Evolutionary conservation across 2,888 invertebrate species (phyloP), one percentile per base, ranked within the genome.

Genomic region (Morpho achilles): DNA sequence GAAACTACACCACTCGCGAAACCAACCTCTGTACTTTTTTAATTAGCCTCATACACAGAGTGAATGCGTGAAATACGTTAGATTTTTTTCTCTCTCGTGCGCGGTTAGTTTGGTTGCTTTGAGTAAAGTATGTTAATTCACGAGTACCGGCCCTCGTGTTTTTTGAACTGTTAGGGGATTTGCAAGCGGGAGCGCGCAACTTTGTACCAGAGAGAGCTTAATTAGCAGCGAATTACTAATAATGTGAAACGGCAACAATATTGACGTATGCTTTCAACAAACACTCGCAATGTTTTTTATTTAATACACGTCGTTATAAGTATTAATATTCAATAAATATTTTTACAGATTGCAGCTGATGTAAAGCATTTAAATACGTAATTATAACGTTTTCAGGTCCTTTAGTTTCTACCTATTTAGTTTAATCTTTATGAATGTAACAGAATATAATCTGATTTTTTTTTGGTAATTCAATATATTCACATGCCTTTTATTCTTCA

Each of bases 51-150:
- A 87, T 89, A 85, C 83, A 84, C 74, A 70, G 76, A 79, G 73
- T 87, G 86, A 87, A 88, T 88, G 85, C 82, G 82, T 85, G 77
- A 81, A 85, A 81, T 82, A 82, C 79, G 84, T 85, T 82, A 84
- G 84, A 79, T 76, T 84, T 84, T 77, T 79, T 79, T 60, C 60
- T 77, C 77, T 77, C 70, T 72, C 77, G 70, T 78, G 74, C 74
- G 77, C 83, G 85, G 86, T 86, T 88, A 87, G 87, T 86, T 87
- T 84, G 82, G 77, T 79, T 73, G 84, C 87, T 89, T 87, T 88
- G 86, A 86, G 82, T 79, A 75, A 79, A 89, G 89, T 87, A 87
- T 84, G 88, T 86, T 88, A 88, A 89, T 90, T 82, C 79, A 82
- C 74, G 72, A 87, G 86, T 80, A 77, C 77, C 73, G 71, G 74